These are phyloP conservation scores for Anolis carolinensis DNA, from an alignment of 2,113 vertebrate genomes.

Conservation along the genomic window DNA sequence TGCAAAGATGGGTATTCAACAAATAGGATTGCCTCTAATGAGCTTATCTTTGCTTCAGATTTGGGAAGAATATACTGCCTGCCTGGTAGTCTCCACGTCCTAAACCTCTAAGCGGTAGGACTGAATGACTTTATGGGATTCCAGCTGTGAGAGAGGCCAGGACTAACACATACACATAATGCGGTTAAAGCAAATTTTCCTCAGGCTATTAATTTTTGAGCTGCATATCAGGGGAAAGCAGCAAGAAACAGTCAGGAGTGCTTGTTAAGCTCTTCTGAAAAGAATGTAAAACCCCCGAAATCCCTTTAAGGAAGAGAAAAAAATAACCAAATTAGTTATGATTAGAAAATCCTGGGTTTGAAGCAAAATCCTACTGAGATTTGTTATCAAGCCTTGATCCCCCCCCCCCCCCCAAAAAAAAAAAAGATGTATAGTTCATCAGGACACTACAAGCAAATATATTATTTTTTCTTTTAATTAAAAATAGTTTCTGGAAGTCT, in stretches of 20 bases:
- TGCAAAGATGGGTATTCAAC: not conserved
- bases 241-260: not conserved
- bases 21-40: conserved; percentile 30
- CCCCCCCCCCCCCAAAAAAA: too few species aligned
- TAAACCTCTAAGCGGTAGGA: not conserved
- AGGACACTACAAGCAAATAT: too few species aligned
- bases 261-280: not conserved
- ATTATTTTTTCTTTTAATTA: too few species aligned
- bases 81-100: not conserved
- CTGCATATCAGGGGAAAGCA: not conserved
- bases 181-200: conserved; percentile 15
- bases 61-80: not conserved
- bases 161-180: not conserved
- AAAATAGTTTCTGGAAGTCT: too few species aligned
- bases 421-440: too few species aligned
- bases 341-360: not conserved
- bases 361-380: not conserved
- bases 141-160: fast-evolving
- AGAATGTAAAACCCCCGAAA: not conserved
- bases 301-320: not conserved
- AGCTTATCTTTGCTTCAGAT: not conserved
- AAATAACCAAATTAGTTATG: not conserved
- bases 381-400: too few species aligned
- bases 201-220: not conserved
- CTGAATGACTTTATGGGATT: not conserved